Evolutionary conservation across 92 coral and sea anemone species (phyloP).

Genomic region (Umimayanthus kanabou): DNA sequence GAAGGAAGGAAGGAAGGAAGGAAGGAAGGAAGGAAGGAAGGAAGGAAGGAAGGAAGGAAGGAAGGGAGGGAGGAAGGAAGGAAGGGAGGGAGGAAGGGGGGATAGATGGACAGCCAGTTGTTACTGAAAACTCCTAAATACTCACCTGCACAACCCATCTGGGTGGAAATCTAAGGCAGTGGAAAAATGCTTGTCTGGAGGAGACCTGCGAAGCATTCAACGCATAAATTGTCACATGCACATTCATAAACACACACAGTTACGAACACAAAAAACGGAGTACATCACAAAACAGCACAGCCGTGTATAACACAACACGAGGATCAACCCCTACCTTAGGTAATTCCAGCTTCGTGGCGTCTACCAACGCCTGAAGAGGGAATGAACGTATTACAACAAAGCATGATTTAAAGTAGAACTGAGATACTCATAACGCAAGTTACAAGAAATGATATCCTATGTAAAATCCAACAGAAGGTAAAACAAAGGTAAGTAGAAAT

Average conservation of each 20-base stretch:
- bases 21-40: too few species aligned
- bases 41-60: too few species aligned
- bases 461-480: too few species aligned
- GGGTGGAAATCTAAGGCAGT: conserved; percentile 81
- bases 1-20: too few species aligned
- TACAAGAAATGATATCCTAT: too few species aligned
- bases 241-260: neutral
- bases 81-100: neutral
- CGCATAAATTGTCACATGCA: neutral
- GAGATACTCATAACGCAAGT: too few species aligned
- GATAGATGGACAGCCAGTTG: neutral
- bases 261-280: neutral
- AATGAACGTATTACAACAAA: neutral
- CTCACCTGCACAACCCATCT: conserved; percentile 85
- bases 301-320: neutral
- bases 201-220: conserved; percentile 51
- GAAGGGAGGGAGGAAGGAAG: neutral
- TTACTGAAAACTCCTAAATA: neutral
- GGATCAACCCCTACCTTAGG: conserved; percentile 5
- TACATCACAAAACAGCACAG: neutral
- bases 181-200: conserved; percentile 69
- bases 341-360: conserved; percentile 8
- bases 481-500: too few species aligned
- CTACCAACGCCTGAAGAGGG: conserved; percentile 17
- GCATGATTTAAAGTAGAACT: neutral